Evolutionary conservation across 2,888 invertebrate genomes (phyloP).

Genomic region (Vannuccia rotundouncinata): DNA sequence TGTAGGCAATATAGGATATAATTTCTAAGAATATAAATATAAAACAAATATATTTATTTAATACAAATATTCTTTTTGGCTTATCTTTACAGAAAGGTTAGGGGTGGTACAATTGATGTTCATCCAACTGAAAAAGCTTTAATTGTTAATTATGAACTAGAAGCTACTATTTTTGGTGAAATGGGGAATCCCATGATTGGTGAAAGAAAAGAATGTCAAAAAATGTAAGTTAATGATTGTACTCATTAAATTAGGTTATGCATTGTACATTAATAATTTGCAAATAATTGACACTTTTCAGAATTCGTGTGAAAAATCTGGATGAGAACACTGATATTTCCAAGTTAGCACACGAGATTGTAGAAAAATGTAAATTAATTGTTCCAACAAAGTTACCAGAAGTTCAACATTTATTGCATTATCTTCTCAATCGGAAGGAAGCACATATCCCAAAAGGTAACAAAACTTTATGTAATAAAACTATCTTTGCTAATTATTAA

Average conservation of each 20-base stretch:
- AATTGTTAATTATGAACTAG: conserved; percentile 76
- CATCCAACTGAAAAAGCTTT: conserved; percentile 80
- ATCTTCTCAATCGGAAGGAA: conserved; percentile 72
- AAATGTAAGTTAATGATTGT: conserved; percentile 59
- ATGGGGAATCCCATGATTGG: conserved; percentile 73
- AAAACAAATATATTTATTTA: no score
- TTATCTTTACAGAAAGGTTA: conserved; percentile 28
- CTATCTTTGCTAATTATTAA: background rate
- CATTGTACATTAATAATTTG: conserved; percentile 32
- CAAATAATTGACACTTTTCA: conserved; percentile 42
- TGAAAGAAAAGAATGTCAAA: conserved; percentile 74
- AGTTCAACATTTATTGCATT: conserved; percentile 78
- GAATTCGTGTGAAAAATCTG: conserved; percentile 71
- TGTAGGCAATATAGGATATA: no score
- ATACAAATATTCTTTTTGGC: background rate
- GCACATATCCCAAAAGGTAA: conserved; percentile 46
- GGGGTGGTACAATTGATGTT: conserved; percentile 64
- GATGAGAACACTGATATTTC: conserved; percentile 72
- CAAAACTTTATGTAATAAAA: background rate
- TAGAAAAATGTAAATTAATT: conserved; percentile 76
- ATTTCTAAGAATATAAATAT: no score
- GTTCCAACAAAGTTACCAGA: conserved; percentile 73
- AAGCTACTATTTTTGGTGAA: conserved; percentile 74
- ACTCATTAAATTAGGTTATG: background rate
- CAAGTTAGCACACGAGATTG: conserved; percentile 72